phyloP scores from a whole-genome alignment of 2,888 invertebrate species.

The Masnerella sp. region DNA sequence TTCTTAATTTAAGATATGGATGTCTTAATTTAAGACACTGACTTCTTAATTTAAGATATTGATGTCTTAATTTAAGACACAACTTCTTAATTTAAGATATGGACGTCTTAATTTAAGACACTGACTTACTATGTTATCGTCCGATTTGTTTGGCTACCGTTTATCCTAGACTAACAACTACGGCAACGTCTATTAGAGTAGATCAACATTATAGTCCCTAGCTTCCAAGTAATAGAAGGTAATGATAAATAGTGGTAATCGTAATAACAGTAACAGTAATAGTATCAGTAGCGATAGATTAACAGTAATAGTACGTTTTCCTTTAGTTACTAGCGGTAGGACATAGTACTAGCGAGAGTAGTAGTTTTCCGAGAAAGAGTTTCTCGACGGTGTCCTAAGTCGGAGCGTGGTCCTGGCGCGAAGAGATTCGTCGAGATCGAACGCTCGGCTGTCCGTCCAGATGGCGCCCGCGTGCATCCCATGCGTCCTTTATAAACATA shows the following conservation, averaged over 20 bases:
- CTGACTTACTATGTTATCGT: conserved; percentile 35
- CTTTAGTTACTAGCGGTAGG: conserved; percentile 48
- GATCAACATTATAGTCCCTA: conserved; percentile 52
- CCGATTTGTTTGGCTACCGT: conserved; percentile 47
- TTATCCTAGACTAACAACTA: conserved; percentile 50
- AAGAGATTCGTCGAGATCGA: conserved; percentile 22
- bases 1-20: no score
- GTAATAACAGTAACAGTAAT: conserved; percentile 55
- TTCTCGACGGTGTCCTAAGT: conserved; percentile 34
- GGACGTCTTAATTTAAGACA: no score
- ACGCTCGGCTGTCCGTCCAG: conserved; percentile 13
- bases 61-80: no score
- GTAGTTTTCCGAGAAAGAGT: conserved; percentile 31
- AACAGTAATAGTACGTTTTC: conserved; percentile 50
- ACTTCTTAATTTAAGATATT: no score
- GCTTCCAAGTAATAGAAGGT: conserved; percentile 54
- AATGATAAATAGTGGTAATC: conserved; percentile 52
- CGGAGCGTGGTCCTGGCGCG: conserved; percentile 21
- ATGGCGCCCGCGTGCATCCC: conserved; percentile 44
- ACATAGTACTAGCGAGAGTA: conserved; percentile 49
- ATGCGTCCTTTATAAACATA: conserved; percentile 40
- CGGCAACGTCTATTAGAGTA: conserved; percentile 51
- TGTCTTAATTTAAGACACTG: no score
- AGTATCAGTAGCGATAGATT: conserved; percentile 51
- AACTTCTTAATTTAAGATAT: no score